Conservation (phyloP, 2,888 invertebrate genomes). For the Dasysyrphus albostriatus region DNA sequence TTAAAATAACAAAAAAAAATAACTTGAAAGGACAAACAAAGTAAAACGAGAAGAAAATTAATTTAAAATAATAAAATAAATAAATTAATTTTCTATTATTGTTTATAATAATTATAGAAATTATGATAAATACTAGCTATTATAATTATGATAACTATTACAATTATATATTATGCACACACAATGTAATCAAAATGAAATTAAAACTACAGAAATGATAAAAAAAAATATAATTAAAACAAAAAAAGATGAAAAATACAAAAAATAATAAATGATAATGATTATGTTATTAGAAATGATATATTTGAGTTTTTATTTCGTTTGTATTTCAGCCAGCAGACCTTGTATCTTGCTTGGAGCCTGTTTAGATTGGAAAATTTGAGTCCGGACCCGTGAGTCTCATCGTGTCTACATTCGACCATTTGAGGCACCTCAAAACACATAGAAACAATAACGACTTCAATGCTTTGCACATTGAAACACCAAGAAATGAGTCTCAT, state of each 20-base stretch:
- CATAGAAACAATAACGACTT: too few relatives aligned
- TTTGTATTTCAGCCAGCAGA: too few relatives aligned
- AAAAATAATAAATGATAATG: conserved; percentile 67
- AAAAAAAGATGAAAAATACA: conserved; percentile 40
- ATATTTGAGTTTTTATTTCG: not conserved
- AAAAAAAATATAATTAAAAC: conserved; percentile 18
- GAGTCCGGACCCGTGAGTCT: too few relatives aligned
- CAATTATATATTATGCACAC: conserved; percentile 57
- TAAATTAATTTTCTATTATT: conserved; percentile 49
- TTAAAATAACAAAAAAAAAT: not conserved
- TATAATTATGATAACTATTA: conserved; percentile 57
- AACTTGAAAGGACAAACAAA: conserved; percentile 14
- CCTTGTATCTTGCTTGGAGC: too few relatives aligned
- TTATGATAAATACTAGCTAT: conserved; percentile 58
- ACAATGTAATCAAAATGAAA: conserved; percentile 64
- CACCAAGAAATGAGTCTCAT: too few relatives aligned
- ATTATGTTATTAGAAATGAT: conserved; percentile 60
- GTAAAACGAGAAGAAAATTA: conserved; percentile 21
- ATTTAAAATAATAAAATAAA: conserved; percentile 13
- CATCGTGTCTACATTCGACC: too few relatives aligned
- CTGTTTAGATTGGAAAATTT: too few relatives aligned
- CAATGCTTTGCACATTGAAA: too few relatives aligned
- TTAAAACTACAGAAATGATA: conserved; percentile 50
- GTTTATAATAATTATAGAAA: conserved; percentile 30
- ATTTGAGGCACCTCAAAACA: too few relatives aligned